A percentile compares a stretch with the other conserved stretches of the same genome.
phyloP scores from a whole-genome alignment of 2,113 vertebrate genomes.

The Pachypanchax playfairii region DNA sequence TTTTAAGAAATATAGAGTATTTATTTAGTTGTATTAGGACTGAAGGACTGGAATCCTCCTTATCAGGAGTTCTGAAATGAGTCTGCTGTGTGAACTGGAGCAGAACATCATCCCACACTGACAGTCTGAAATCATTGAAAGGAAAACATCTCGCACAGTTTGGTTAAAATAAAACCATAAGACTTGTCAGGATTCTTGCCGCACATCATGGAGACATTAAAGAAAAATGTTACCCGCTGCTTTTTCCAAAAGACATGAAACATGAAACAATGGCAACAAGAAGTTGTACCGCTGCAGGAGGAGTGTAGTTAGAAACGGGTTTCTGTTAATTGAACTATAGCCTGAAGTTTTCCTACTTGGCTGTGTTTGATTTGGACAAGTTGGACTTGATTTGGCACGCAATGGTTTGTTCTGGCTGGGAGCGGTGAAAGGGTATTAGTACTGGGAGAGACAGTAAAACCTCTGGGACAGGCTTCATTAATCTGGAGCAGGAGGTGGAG shows the following conservation, averaged over 20 bases:
- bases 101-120: conserved; percentile 41
- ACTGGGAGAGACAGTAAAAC: conserved; percentile 59
- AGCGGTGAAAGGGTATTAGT: conserved; percentile 56
- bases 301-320: conserved; percentile 22
- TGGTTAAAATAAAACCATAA: conserved; percentile 10
- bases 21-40: conserved; percentile 6
- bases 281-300: conserved; percentile 9
- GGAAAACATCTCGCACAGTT: conserved; percentile 16
- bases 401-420: conserved; percentile 54
- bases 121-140: conserved; percentile 47
- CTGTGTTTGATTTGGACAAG: conserved; percentile 55
- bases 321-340: conserved; percentile 28
- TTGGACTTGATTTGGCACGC: conserved; percentile 51
- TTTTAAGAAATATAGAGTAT: conserved; percentile 3
- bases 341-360: conserved; percentile 35
- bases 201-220: conserved; percentile 5
- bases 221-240: conserved; percentile 15
- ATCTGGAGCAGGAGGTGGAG: conserved; percentile 56
- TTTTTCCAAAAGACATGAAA: conserved; percentile 13
- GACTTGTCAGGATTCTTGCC: conserved; percentile 4
- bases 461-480: conserved; percentile 50
- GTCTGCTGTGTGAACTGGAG: conserved; percentile 29
- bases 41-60: conserved; percentile 6
- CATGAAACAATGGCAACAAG: not conserved
- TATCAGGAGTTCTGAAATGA: conserved; percentile 35